These are phyloP conservation scores for Chydorus sphaericus DNA, from an alignment of 2,888 invertebrate species.

Conservation along the genomic window DNA sequence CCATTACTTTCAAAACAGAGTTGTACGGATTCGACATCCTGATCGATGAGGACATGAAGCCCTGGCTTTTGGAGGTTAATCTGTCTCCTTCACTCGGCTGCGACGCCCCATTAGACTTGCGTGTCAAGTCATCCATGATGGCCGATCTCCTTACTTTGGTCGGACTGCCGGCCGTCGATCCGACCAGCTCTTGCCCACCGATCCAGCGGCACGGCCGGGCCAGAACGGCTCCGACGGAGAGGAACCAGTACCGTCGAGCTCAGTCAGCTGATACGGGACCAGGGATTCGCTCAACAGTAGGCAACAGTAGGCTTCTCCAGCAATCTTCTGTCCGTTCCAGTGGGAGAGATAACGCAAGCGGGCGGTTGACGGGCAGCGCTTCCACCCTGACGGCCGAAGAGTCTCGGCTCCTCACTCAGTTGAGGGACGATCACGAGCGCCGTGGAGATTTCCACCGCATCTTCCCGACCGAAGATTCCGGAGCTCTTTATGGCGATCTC, in stretches of 20 bases:
- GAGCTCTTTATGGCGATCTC: constrained; percentile 35
- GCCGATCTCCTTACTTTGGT: constrained; percentile 82
- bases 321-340: too few species aligned
- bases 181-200: constrained; percentile 27
- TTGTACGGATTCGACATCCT: constrained; percentile 90
- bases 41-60: constrained; percentile 77
- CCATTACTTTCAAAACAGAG: constrained; percentile 38
- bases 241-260: constrained; percentile 45
- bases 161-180: constrained; percentile 66
- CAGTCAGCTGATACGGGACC: constrained; percentile 54
- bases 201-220: constrained; percentile 11
- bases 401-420: constrained; percentile 33
- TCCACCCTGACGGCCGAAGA: constrained; percentile 52
- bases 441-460: constrained; percentile 79
- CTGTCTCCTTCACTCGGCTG: constrained; percentile 81
- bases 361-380: not conserved
- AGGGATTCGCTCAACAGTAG: constrained; percentile 17
- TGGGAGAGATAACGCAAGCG: too few species aligned
- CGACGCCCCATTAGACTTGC: constrained; percentile 82
- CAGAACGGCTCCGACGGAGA: not conserved
- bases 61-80: constrained; percentile 91
- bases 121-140: constrained; percentile 79
- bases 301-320: too few species aligned
- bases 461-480: constrained; percentile 77
- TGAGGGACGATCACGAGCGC: constrained; percentile 45